Evolutionary conservation across 92 coral and sea anemone genomes (phyloP), one percentile per base, ranked within the genome.

Genomic region (Ricordea florida): DNA sequence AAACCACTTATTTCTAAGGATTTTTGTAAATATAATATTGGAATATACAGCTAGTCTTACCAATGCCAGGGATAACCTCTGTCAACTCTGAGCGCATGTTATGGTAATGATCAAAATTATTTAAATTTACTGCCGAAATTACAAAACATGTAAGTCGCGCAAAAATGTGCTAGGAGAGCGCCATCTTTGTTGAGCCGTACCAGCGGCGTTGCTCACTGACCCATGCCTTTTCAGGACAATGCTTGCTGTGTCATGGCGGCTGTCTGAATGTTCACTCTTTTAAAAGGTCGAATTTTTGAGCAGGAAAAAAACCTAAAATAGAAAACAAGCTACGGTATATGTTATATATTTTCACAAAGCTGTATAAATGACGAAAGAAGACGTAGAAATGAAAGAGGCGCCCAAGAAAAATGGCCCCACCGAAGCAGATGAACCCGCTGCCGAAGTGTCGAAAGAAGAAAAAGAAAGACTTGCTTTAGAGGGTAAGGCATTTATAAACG

Each of bases 371-470:
- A 51, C 81, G 81, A 87, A 62, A 42, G 74, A 82, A 72, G 99
- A 96, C 49, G 91, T 89, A 38, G 99, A 96, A 74, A 96, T 96
- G 99, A 96, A 96, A 52, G 99, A 96, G 14, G 74, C 78, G 37
- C 6, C 70, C 22, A 64, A 59, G 11, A 57, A 28, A 18, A 78
- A 66, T 30, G 86, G 70, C n/a, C 36, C 83, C 20, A 85, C 76
- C 30, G 80, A 84, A 56, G 65, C 83, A 42, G 88, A 93, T 27
- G 86, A 72, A 10, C 84, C 94, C 5, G 79, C 85, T 56, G 87
- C 83, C 51, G 97, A 94, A 72, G 63, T 96, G 43, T 89, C 99
- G 20, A 90, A 86, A 71, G 96, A 84, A 57, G 99, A 96, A 68
- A 77, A 82, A 63, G 99, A 96, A 60, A 96, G 91, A 77, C 90